phyloP scores from a whole-genome alignment of 2,797 vertebrate genomes.

The Pseudomugil gertrudae region DNA sequence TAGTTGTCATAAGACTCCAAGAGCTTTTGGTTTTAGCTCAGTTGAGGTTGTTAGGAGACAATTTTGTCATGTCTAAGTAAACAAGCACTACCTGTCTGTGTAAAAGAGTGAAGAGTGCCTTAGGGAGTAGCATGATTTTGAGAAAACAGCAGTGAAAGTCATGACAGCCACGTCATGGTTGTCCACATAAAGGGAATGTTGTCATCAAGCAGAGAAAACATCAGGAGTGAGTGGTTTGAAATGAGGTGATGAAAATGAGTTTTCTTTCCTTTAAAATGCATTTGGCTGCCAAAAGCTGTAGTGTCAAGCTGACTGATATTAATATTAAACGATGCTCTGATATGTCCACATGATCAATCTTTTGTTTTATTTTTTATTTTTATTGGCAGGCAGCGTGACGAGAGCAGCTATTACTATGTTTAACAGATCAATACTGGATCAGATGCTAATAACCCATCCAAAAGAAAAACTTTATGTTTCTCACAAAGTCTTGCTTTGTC shows the following conservation, averaged over 20 bases:
- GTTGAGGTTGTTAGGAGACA: slow-evolving; percentile 28
- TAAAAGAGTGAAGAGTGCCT: slow-evolving; percentile 28
- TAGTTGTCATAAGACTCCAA: slow-evolving; percentile 14
- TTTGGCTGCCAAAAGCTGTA: slow-evolving; percentile 20
- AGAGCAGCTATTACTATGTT: slow-evolving; percentile 27
- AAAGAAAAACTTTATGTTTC: no score
- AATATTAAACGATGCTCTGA: slow-evolving; percentile 16
- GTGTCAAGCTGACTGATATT: slow-evolving; percentile 33
- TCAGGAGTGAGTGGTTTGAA: slow-evolving; percentile 14
- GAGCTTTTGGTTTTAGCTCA: slow-evolving; percentile 40
- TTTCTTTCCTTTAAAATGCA: slow-evolving; percentile 13
- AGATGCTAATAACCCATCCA: not conserved
- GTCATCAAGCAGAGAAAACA: slow-evolving; percentile 21
- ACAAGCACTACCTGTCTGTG: slow-evolving; percentile 30
- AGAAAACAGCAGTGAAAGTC: slow-evolving; percentile 8
- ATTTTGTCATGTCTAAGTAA: slow-evolving; percentile 26
- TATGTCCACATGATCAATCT: slow-evolving; percentile 7
- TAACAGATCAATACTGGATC: no score
- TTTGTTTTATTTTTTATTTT: slow-evolving; percentile 21
- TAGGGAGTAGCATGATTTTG: slow-evolving; percentile 16
- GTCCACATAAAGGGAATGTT: slow-evolving; percentile 21
- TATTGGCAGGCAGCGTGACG: slow-evolving; percentile 8
- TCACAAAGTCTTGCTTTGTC: no score
- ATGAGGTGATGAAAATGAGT: slow-evolving; percentile 36
- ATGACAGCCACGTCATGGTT: slow-evolving; percentile 18